Evolutionary conservation across 2,113 vertebrate species (phyloP).

Genomic region (Hyperopisus bebe): DNA sequence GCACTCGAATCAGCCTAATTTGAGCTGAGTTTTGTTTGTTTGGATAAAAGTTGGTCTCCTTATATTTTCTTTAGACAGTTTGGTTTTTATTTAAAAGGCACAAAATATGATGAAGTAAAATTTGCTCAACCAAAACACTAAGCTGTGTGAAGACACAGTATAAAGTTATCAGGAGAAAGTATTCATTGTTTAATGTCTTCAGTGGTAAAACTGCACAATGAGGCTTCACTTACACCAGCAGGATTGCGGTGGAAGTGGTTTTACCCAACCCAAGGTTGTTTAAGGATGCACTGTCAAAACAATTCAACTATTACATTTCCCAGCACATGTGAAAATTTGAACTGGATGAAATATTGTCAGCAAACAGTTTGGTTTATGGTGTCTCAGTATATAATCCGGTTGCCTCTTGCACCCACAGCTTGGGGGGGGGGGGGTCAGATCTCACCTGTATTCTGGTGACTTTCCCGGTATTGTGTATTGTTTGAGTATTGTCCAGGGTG

Average conservation of each 20-base stretch:
- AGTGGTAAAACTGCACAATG: neutral
- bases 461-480: neutral
- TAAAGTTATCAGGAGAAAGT: neutral
- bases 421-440: neutral
- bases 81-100: neutral
- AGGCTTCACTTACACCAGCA: neutral
- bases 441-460: neutral
- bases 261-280: neutral
- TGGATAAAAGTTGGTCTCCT: neutral
- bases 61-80: constrained; percentile 27
- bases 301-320: neutral
- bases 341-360: neutral
- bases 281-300: neutral
- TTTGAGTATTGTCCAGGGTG: neutral
- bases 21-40: neutral
- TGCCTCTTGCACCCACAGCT: neutral
- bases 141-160: constrained; percentile 39
- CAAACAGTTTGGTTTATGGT: neutral
- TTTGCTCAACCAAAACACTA: neutral
- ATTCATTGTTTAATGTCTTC: neutral
- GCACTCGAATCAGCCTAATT: neutral
- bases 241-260: neutral
- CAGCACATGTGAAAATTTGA: neutral
- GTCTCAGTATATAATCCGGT: neutral
- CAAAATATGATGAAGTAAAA: neutral